Evolutionary conservation across 1,140 invertebrate species (phyloP), one percentile per base, ranked within the genome.

Genomic region (Octopus bimaculoides): DNA sequence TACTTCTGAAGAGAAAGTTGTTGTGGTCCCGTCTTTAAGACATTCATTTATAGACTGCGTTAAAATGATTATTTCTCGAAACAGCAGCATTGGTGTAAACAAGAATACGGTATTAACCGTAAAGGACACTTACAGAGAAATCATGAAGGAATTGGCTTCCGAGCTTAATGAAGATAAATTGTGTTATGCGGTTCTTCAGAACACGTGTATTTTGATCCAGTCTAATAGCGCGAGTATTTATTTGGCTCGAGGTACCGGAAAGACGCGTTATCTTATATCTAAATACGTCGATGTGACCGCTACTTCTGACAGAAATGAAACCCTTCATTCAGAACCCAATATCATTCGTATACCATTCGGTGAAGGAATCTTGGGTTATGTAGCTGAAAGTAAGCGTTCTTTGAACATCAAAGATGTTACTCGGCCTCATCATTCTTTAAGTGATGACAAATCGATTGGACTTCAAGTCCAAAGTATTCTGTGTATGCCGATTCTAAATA

Each of bases 81-180:
- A 71, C 17, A 71, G 66, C 6, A 71, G 5, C 8, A 41, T 41
- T 41, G 26, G 26, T 41, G 6, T n/a, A 6, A 71, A 71, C 5
- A 71, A 71, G 14, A 71, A 17, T 5, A 17, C 26, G 17, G 6
- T 71, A 14, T 14, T n/a, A 14, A 20, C 17, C 7, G 26, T 5
- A 6, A 12, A 98, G 83, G 95, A 97, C 84, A 96, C 98, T 87
- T 97, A 98, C 85, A 97, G 97, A 90, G 96, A 98, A 91, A 91
- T 98, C 92, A 96, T 97, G 87, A 96, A 97, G 91, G 96, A 98
- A 89, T 98, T 98, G 85, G 97, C 96, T 90, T 97, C 97, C 89
- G 97, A 98, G 89, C 90, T 98, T 84, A 97, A 98, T 86, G 94
- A 98, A 10, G 93, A 95, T 83, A 96, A 95, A 2, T 90, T 98